A percentile compares a stretch with the other conserved stretches of the same genome.
These are phyloP conservation scores for Drosophila ananassae DNA, from an alignment of 1,140 invertebrate species.

Conservation along the genomic window DNA sequence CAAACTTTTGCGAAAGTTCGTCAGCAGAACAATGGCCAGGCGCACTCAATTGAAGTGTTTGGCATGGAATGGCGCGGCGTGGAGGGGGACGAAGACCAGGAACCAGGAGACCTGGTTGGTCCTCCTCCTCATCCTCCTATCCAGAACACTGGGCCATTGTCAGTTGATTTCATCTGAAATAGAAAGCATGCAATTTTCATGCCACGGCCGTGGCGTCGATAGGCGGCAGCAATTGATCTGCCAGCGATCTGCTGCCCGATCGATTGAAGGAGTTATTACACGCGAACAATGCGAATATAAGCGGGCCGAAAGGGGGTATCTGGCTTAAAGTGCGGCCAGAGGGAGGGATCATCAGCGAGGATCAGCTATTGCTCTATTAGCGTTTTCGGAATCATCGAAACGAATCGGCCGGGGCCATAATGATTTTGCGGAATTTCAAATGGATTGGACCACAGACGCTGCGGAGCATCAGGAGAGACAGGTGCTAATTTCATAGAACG, in stretches of 20 bases:
- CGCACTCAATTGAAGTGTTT: conserved; percentile 67
- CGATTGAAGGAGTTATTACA: conserved; percentile 82
- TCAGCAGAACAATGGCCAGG: conserved; percentile 75
- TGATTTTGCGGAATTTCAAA: conserved; percentile 81
- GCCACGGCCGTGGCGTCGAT: conserved; percentile 70
- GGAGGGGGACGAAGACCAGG: background rate
- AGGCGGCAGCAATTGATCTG: conserved; percentile 79
- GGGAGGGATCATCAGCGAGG: conserved; percentile 47
- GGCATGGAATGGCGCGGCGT: conserved; percentile 5
- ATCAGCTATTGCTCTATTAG: conserved; percentile 79
- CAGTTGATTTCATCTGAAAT: conserved; percentile 82
- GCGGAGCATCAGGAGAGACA: conserved; percentile 53
- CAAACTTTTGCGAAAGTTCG: conserved; percentile 69
- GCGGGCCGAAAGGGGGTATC: background rate
- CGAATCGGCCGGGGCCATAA: conserved; percentile 65
- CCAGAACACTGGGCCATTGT: conserved; percentile 63
- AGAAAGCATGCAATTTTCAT: conserved; percentile 83
- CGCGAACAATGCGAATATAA: conserved; percentile 61
- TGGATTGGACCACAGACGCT: conserved; percentile 71
- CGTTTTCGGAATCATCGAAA: conserved; percentile 59
- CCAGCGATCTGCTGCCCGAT: conserved; percentile 51
- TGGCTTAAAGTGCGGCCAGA: background rate
- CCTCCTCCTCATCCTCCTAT: conserved; percentile 2
- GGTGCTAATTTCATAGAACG: conserved; percentile 82
- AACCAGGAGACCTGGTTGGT: background rate